Conservation (phyloP, 2,888 invertebrate genomes). For the Punctoribates punctum region DNA sequence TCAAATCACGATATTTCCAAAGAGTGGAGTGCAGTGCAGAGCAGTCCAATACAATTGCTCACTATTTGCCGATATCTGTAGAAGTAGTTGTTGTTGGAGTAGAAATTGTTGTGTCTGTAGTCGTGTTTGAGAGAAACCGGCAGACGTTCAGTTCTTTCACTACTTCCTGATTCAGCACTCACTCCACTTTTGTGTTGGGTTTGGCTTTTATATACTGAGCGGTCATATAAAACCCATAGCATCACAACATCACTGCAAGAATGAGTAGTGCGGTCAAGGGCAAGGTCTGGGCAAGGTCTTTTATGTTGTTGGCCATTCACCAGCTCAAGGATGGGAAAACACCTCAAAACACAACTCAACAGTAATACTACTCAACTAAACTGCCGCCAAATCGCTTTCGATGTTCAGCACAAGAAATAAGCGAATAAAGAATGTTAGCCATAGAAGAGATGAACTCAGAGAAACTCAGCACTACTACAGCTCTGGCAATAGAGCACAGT, state of each 20-base stretch:
- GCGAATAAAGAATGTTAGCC: slow-evolving; percentile 20
- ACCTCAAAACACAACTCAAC: slow-evolving; percentile 4
- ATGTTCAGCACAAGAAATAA: slow-evolving; percentile 8
- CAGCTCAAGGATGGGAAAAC: slow-evolving; percentile 28
- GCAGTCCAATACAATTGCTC: no score
- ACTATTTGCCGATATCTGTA: neutral
- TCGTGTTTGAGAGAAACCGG: neutral
- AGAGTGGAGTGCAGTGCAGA: neutral
- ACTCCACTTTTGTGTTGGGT: slow-evolving; percentile 21
- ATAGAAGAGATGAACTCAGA: slow-evolving; percentile 2
- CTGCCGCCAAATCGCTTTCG: slow-evolving; percentile 21
- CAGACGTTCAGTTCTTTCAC: slow-evolving; percentile 12
- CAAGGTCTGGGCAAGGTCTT: slow-evolving; percentile 3
- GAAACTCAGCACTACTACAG: neutral
- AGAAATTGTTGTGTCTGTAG: neutral
- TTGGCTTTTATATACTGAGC: slow-evolving; percentile 16
- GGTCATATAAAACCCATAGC: slow-evolving; percentile 20
- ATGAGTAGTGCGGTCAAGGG: slow-evolving; percentile 19
- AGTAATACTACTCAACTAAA: slow-evolving; percentile 19
- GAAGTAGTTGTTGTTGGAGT: neutral
- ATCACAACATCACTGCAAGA: neutral
- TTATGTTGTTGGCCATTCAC: slow-evolving; percentile 24
- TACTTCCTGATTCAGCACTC: slow-evolving; percentile 32
- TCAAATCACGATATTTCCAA: neutral
- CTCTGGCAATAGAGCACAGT: neutral